A percentile compares a stretch with the other conserved stretches of the same genome.
Evolutionary conservation across 2,113 vertebrate species (phyloP).

Genomic region (Rhabdornis inornatus): DNA sequence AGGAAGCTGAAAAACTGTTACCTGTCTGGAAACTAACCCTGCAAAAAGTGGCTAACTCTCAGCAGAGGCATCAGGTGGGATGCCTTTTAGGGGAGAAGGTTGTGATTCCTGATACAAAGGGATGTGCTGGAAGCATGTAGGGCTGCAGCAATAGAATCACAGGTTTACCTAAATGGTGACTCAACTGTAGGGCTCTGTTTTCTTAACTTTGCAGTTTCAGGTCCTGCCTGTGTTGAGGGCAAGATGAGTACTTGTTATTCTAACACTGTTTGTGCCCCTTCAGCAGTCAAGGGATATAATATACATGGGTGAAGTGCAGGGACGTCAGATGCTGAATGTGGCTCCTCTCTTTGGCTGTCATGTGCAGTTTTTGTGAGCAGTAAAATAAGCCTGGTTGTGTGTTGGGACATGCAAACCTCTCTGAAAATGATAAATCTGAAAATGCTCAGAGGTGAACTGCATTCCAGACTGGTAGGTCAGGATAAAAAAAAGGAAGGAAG

Average conservation of each 20-base stretch:
- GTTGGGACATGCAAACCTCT: conserved; percentile 9
- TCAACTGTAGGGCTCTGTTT: fast-evolving
- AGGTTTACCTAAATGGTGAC: neutral
- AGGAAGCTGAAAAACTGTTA: neutral
- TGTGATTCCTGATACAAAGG: neutral
- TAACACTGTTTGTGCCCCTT: neutral
- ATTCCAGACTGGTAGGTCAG: conserved; percentile 30
- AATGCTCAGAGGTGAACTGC: conserved; percentile 48
- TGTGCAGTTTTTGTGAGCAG: neutral
- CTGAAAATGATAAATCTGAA: conserved; percentile 48
- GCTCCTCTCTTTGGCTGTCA: neutral
- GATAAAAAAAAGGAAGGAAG: conserved; percentile 48
- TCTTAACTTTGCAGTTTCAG: neutral
- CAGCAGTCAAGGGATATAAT: neutral
- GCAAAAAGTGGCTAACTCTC: neutral
- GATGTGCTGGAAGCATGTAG: neutral
- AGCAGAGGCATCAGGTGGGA: neutral
- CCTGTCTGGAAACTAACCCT: neutral
- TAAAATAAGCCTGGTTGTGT: neutral
- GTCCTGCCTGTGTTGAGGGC: neutral
- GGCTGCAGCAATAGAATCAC: neutral
- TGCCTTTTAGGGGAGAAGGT: neutral
- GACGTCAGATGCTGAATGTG: neutral
- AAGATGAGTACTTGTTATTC: neutral
- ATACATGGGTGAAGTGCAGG: fast-evolving